Conservation (phyloP, 1,140 invertebrate genomes). For the Brachionus rubens region DNA sequence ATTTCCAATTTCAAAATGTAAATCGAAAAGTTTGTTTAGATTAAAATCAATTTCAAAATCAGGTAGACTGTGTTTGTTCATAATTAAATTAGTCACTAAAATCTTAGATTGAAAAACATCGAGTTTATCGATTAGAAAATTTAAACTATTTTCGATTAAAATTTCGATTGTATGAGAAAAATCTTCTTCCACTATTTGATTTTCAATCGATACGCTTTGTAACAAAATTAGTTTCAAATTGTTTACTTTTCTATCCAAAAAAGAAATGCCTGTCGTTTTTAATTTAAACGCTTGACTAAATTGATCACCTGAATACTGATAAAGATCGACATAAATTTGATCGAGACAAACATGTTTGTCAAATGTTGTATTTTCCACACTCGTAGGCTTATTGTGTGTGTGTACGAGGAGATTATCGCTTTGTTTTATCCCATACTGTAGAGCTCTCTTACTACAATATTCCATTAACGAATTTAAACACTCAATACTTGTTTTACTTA, state of each 20-base stretch:
- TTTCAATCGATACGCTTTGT: background rate
- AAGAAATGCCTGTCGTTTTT: background rate
- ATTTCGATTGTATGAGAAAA: background rate
- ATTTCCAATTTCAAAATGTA: background rate
- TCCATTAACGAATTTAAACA: constrained; percentile 4
- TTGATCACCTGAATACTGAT: background rate
- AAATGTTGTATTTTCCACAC: background rate
- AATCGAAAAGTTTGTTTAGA: background rate
- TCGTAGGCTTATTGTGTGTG: background rate
- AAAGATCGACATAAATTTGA: too few relatives aligned
- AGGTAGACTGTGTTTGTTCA: background rate
- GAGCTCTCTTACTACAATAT: background rate
- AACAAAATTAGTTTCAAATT: background rate
- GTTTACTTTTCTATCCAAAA: background rate
- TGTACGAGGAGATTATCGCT: background rate
- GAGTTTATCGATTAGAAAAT: background rate
- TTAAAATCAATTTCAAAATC: background rate
- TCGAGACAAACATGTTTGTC: background rate
- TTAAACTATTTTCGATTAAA: background rate
- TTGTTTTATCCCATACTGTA: background rate
- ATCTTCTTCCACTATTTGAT: background rate
- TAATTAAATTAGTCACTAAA: background rate
- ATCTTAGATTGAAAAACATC: background rate
- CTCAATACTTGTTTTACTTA: background rate
- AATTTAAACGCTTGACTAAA: background rate